Percentiles rank a stretch among this genome's conserved stretches.
Conservation (phyloP, 1,140 invertebrate genomes). For the Odontomachus brunneus region DNA sequence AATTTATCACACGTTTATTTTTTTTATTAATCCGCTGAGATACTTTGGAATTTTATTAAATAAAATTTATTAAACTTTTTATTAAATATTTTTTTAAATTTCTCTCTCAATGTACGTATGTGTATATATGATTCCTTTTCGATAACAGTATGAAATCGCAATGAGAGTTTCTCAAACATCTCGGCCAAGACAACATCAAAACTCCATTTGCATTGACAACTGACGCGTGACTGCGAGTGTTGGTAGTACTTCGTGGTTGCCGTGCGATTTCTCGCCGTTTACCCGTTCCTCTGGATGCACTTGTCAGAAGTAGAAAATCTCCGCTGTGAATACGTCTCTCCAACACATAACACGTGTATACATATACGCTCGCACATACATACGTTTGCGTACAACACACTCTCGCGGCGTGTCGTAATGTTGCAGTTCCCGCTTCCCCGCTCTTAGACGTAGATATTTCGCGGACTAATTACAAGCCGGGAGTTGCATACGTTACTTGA, state of each 20-base stretch:
- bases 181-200: too few relatives aligned
- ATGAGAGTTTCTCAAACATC: background rate
- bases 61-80: too few relatives aligned
- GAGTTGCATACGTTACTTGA: conserved; percentile 42
- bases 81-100: too few relatives aligned
- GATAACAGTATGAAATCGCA: background rate
- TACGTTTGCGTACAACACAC: too few relatives aligned
- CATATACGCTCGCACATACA: background rate
- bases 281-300: background rate
- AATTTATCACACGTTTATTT: too few relatives aligned
- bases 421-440: background rate
- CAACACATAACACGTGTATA: background rate
- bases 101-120: too few relatives aligned
- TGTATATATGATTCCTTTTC: too few relatives aligned
- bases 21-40: too few relatives aligned
- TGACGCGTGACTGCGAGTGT: background rate
- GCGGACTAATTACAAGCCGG: conserved; percentile 49
- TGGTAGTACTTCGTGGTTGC: background rate
- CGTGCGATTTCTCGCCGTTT: background rate
- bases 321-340: background rate
- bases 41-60: too few relatives aligned
- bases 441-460: conserved; percentile 52
- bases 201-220: background rate
- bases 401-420: background rate
- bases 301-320: conserved; percentile 15